Base-by-base conservation (phyloP, 2,797 vertebrate genomes). In the Melanotaenia pygmaea region DNA sequence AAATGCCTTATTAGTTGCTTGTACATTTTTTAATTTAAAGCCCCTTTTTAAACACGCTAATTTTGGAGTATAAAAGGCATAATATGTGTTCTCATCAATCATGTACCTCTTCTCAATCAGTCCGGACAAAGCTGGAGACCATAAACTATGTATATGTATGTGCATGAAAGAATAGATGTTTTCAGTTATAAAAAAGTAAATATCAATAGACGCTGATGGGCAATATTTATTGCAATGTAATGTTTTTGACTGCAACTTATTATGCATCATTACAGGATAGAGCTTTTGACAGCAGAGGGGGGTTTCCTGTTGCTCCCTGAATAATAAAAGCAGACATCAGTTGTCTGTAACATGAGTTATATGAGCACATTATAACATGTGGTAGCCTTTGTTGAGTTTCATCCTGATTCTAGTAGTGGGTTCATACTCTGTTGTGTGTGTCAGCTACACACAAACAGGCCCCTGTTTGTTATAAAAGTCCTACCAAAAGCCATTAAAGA, bases 381-480 rank as follows among this genome's bases (percentile, higher is more conserved):
- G 58, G 76, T 72, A 78, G 78, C 65, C 67, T 70, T 75, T 77
- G 74, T 80, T 92, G 80, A 85, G 80, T 78, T 61, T 88, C 80
- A 87, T 65, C 72, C 57, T 68, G 67, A 61, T 65, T 54, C 43
- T 75, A 79, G 76, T 30, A 9, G 69, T 67, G 58, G 74, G 80
- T 88, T 80, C 67, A 64, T 65, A 81, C 72, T 83, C 74, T 67
- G 67, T 65, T 84, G 65, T 88, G 83, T 82, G 72, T 88, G 78
- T 83, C 78, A 78, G 40, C 74, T 69, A 56, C 61, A 86, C 72
- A 86, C 82, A 83, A 72, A 14, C 74, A 63, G 62, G 77, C 64
- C 78, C 80, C 72, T 89, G 75, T 80, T 77, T 76, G 73, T 85
- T 91, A 88, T 92, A 89, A 91, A 89, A 90, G 78, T 74, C 78